These are phyloP conservation scores for Xestobium rufovillosum DNA, from an alignment of 2,888 invertebrate genomes.

Conservation along the genomic window DNA sequence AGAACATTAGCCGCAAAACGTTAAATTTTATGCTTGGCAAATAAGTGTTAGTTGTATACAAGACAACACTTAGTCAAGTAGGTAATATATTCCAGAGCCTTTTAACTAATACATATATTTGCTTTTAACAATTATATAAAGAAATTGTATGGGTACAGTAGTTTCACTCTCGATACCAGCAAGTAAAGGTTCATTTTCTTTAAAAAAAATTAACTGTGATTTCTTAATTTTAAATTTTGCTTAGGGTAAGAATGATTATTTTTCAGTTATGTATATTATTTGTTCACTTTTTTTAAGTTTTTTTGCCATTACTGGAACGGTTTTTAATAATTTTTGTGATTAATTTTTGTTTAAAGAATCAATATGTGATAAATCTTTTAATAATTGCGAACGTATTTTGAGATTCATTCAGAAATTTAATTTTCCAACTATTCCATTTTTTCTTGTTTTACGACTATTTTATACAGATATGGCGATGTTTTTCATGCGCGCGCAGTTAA, in stretches of 20 bases:
- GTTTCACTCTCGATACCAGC: no score
- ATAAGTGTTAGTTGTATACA: conserved; percentile 26
- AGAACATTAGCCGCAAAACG: conserved; percentile 45
- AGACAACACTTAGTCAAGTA: conserved; percentile 11
- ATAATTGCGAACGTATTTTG: no score
- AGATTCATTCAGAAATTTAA: no score
- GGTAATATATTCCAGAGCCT: conserved; percentile 1
- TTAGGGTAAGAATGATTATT: conserved; percentile 9
- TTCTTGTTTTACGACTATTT: no score
- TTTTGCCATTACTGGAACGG: conserved; percentile 1
- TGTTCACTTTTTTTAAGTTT: neutral
- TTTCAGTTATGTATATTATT: conserved; percentile 1
- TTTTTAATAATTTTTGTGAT: neutral
- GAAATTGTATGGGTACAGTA: conserved; percentile 8
- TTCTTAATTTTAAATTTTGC: conserved; percentile 22
- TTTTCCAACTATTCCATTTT: no score
- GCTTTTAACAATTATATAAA: conserved; percentile 11
- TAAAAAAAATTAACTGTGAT: conserved; percentile 28
- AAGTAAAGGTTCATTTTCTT: no score
- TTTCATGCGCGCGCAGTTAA: no score
- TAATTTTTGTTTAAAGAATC: neutral
- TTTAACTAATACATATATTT: conserved; percentile 9
- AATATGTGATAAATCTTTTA: no score
- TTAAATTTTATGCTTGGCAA: no score
- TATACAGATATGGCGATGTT: no score